phyloP scores from a whole-genome alignment of 2,888 invertebrate genomes.

The Cephus rjabovi region DNA sequence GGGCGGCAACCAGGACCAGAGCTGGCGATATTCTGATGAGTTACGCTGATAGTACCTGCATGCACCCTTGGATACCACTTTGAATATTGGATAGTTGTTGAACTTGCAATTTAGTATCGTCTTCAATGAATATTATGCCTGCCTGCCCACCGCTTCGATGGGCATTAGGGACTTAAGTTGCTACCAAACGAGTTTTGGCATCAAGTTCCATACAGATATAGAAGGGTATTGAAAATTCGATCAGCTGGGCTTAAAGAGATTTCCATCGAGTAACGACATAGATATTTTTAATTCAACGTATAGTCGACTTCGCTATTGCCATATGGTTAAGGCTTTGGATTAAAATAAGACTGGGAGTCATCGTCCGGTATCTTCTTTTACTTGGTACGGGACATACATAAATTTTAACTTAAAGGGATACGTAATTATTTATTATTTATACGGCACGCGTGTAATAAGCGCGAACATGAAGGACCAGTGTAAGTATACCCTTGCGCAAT shows the following conservation, averaged over 20 bases:
- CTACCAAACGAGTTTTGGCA: background rate
- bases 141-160: background rate
- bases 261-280: background rate
- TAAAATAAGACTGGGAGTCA: background rate
- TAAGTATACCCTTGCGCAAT: background rate
- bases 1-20: constrained; percentile 32
- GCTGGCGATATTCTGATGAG: constrained; percentile 34
- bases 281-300: background rate
- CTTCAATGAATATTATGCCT: background rate
- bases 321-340: background rate
- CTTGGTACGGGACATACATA: background rate
- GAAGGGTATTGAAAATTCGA: background rate
- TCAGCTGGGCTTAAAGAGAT: background rate
- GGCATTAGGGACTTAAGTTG: background rate
- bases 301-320: background rate
- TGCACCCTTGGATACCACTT: constrained; percentile 5
- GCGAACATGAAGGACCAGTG: background rate
- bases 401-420: background rate
- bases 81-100: constrained; percentile 11
- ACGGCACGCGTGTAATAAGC: constrained; percentile 21
- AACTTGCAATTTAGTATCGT: background rate
- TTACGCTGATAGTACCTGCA: constrained; percentile 12
- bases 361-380: background rate
- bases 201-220: background rate
- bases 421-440: constrained; percentile 28